These are phyloP conservation scores for Parnassius apollo DNA, from an alignment of 2,888 invertebrate genomes.

Conservation along the genomic window DNA sequence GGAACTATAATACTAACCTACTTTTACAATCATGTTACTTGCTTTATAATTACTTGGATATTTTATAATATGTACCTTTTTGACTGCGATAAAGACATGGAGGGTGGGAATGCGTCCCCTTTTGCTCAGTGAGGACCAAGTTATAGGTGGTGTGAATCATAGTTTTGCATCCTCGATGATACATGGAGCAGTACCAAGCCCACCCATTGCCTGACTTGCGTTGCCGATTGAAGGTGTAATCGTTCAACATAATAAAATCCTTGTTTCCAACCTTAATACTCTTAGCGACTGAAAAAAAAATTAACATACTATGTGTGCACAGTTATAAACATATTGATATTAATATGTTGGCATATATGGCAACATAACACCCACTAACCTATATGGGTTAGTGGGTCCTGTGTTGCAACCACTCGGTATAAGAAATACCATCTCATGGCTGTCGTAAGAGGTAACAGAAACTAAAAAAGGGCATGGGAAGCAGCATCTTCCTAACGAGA, in stretches of 20 bases:
- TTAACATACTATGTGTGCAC: not conserved
- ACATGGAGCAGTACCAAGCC: slow-evolving; percentile 41
- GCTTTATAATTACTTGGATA: slow-evolving; percentile 9
- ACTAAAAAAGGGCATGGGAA: too few species aligned
- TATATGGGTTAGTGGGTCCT: too few species aligned
- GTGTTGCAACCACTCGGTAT: too few species aligned
- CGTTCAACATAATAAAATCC: slow-evolving; percentile 24
- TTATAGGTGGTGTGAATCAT: slow-evolving; percentile 30
- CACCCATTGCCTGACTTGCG: slow-evolving; percentile 27
- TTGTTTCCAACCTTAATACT: slow-evolving; percentile 25
- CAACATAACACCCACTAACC: too few species aligned
- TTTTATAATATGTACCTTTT: slow-evolving; percentile 31
- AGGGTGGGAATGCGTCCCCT: slow-evolving; percentile 35
- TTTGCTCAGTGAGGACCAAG: slow-evolving; percentile 22
- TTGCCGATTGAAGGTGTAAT: slow-evolving; percentile 41
- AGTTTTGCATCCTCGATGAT: slow-evolving; percentile 41
- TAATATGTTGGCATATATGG: too few species aligned
- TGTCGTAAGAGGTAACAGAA: too few species aligned
- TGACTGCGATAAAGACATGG: slow-evolving; percentile 25
- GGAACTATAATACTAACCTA: too few species aligned
- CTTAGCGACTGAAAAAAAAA: slow-evolving; percentile 18
- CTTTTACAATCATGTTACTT: too few species aligned
- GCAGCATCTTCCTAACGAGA: too few species aligned
- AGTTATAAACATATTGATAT: too few species aligned
- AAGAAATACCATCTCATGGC: too few species aligned